Evolutionary conservation across 2,888 invertebrate genomes (phyloP), one percentile per base, ranked within the genome.

Genomic region (Synanthedon myopaeformis): DNA sequence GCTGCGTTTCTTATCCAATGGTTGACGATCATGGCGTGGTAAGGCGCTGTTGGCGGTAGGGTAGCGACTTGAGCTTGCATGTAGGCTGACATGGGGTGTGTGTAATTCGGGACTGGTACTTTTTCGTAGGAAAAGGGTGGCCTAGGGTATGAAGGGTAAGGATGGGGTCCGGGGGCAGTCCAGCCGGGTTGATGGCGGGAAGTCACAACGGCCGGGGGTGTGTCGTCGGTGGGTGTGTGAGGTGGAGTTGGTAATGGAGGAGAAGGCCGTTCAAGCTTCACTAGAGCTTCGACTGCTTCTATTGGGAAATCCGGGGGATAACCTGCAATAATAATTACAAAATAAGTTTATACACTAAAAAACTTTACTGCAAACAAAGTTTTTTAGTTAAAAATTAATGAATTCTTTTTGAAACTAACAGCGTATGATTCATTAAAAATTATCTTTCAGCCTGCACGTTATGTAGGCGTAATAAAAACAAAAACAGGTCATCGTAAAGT

Each of bases 1-100:
- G 92, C 91, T 0, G 92, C 92, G 65, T 90, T 92, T 69, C 92
- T 89, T 58, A 94, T 89, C 92, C 93, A 93, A 64, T 93, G 93
- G 66, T 92, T 92, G 71, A 93, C 91, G 41, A 93, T 74, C 68
- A 92, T 84, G 0, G 92, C 91, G 52, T 89, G 89, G 61, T 90
- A 88, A 0, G 88, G 83, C 0, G 87, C 81, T 45, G 87, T 76
- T 42, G 85, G 89, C 51, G 79, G 88, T 17, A 82, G 68, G 41
- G 83, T 76, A 23, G 82, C 80, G 17, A 81, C 89, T 84, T 79
- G 88, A 55, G 78, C 83, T 76, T 82, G 85, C 61, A 84, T 76
- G 70, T 83, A 86, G 51, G 82, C 76, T 2, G 86, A 79, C 78
- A 85, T 83, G 8, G 84, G 81, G 58, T 83, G 86, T 13, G 72